Evolutionary conservation across 92 coral and sea anemone species (phyloP).

Genomic region (Galaxea fascicularis): DNA sequence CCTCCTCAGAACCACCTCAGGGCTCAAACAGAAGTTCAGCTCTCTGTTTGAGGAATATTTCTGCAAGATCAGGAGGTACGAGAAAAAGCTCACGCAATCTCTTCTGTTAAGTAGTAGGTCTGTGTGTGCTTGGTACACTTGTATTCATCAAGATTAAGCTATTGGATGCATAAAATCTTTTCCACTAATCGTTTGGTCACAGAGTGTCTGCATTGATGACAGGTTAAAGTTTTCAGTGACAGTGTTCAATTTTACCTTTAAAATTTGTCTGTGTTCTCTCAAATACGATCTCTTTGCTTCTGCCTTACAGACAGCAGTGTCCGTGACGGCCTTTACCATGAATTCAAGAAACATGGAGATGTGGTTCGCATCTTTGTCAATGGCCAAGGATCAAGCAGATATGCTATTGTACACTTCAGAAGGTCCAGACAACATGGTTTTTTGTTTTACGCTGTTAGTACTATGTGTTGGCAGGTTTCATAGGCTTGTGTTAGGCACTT

Average conservation of each 20-base stretch:
- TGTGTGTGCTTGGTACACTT: background rate
- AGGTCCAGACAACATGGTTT: constrained; percentile 57
- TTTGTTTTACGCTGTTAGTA: background rate
- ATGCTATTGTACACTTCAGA: constrained; percentile 90
- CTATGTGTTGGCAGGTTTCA: background rate
- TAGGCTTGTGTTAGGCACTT: background rate
- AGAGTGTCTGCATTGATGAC: too few species aligned
- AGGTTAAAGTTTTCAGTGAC: too few species aligned
- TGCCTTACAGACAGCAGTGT: constrained; percentile 77
- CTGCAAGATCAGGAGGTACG: constrained; percentile 90
- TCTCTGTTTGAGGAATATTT: constrained; percentile 86
- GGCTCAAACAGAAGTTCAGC: constrained; percentile 72
- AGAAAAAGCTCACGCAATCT: background rate
- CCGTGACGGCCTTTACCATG: constrained; percentile 95
- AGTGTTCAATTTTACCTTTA: background rate
- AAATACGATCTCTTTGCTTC: background rate
- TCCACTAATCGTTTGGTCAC: too few species aligned
- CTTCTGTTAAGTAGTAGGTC: too few species aligned
- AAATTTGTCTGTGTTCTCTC: background rate
- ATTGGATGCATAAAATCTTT: too few species aligned
- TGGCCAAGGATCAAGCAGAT: constrained; percentile 88
- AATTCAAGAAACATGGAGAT: constrained; percentile 98
- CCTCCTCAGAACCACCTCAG: constrained; percentile 67
- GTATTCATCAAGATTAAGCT: background rate
- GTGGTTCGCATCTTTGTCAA: constrained; percentile 89